Conservation (phyloP, 1,140 invertebrate genomes). For the Polyergus mexicanus region DNA sequence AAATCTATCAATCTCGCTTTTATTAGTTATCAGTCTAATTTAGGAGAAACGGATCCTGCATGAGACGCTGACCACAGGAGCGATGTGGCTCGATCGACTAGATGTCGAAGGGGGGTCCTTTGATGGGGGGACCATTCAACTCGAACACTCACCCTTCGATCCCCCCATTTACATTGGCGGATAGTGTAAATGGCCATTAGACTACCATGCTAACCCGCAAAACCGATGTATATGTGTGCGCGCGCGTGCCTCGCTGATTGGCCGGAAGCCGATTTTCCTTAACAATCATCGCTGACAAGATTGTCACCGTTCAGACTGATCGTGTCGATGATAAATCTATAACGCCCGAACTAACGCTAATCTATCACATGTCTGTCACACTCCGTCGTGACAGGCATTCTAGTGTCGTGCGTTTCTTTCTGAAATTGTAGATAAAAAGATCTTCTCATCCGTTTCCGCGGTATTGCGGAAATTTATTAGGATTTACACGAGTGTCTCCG, state of each 20-base stretch:
- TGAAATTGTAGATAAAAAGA: slow-evolving; percentile 24
- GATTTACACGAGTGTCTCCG: slow-evolving; percentile 38
- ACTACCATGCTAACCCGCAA: slow-evolving; percentile 46
- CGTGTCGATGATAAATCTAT: slow-evolving; percentile 46
- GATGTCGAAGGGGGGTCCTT: slow-evolving; percentile 44
- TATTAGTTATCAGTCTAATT: slow-evolving; percentile 40
- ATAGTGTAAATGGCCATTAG: slow-evolving; percentile 58
- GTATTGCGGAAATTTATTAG: slow-evolving; percentile 46
- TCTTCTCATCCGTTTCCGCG: neutral
- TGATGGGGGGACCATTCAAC: slow-evolving; percentile 55
- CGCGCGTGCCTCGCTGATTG: slow-evolving; percentile 26
- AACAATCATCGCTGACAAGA: slow-evolving; percentile 25
- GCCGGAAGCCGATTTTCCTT: slow-evolving; percentile 46
- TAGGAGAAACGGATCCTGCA: slow-evolving; percentile 29
- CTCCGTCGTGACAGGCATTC: neutral
- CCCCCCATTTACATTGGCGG: slow-evolving; percentile 42
- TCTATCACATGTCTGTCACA: slow-evolving; percentile 28
- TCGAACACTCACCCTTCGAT: slow-evolving; percentile 31
- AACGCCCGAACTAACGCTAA: slow-evolving; percentile 37
- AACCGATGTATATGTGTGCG: slow-evolving; percentile 16
- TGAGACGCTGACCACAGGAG: slow-evolving; percentile 36
- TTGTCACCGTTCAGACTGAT: slow-evolving; percentile 33
- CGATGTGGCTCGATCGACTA: slow-evolving; percentile 47
- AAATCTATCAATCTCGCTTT: neutral
- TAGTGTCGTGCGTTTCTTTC: neutral